These are phyloP conservation scores for Gadus chalcogrammus DNA, from an alignment of 2,113 vertebrate species.

Conservation along the genomic window DNA sequence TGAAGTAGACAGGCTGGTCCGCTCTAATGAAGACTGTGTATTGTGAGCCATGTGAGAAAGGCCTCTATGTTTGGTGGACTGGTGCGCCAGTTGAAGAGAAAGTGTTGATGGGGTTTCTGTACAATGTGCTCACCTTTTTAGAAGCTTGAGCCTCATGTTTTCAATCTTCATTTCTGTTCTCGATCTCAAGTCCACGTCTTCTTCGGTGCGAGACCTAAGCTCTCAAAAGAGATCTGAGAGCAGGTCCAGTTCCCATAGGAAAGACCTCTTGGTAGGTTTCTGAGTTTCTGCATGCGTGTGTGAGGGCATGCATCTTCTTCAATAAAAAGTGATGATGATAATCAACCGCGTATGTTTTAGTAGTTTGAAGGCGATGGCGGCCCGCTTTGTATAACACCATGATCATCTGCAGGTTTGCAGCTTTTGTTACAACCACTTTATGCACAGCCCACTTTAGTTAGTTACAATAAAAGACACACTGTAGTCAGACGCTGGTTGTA, in stretches of 20 bases:
- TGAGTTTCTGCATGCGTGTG: background rate
- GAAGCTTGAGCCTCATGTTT: slow-evolving; percentile 17
- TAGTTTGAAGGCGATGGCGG: too few relatives aligned
- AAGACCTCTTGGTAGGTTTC: slow-evolving; percentile 79
- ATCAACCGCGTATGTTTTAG: too few relatives aligned
- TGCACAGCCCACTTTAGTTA: background rate
- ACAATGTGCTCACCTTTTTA: background rate
- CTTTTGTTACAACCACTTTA: too few relatives aligned
- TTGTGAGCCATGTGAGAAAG: background rate
- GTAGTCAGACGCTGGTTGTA: too few relatives aligned
- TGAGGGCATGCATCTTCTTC: background rate
- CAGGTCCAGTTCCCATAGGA: slow-evolving; percentile 76
- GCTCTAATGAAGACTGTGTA: background rate
- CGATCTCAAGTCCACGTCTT: slow-evolving; percentile 74
- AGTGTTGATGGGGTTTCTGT: background rate
- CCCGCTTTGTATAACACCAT: too few relatives aligned
- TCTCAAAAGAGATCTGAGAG: slow-evolving; percentile 59
- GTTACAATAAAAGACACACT: too few relatives aligned
- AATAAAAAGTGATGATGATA: too few relatives aligned
- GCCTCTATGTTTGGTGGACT: background rate
- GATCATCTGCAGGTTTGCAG: too few relatives aligned
- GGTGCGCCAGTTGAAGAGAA: too few relatives aligned
- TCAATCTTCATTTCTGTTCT: slow-evolving; percentile 36
- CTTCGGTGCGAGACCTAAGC: slow-evolving; percentile 67
- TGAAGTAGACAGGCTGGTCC: background rate